Base-by-base conservation (phyloP, 2,113 vertebrate genomes). In the Psilopogon haemacephalus region DNA sequence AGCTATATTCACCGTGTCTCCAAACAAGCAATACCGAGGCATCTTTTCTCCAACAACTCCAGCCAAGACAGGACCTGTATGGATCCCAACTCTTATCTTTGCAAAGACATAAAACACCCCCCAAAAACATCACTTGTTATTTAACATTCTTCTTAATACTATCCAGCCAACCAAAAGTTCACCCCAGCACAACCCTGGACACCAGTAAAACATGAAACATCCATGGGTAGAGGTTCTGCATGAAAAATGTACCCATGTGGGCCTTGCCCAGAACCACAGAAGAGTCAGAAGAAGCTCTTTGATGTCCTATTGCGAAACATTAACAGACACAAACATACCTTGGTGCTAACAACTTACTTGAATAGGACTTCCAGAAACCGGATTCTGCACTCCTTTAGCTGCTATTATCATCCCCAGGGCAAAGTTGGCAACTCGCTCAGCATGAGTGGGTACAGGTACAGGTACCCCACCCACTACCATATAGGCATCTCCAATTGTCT, bases 391-490 rank as follows among this genome's bases (percentile, higher is more conserved):
- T 81, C 97, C 97, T 96, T 89, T 97, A 46, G 97, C 97, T 62
- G 97, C 97, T 64, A 98, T 95, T 35, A 98, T 97, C 97, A 98
- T 98, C 72, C 97, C 98, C 88, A 98, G 84, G 81, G 97, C 97
- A 89, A 98, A 98, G 87, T 98, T 98, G 32, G 98, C 98, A 81
- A 98, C 96, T 56, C 97, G 78, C 89, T 98, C 97, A 15, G 98
- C 97, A 1, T 98, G 98, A 38, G 97, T 98, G 81, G 97, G 92
- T 7, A 97, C 96, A 4, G 98, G 97, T 35, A 98, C 97, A 12
- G 98, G 98, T 8, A 98, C 98, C 3, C 98, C 98, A 37, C 98
- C 98, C 9, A 98, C 98, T 28, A 98, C 98, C 98, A 98, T 98
- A 40, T 98, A 98, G 71, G 98, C 98, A 91, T 98, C 98, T 35